These are phyloP conservation scores for Acanthisitta chloris DNA, from an alignment of 2,113 vertebrate genomes.

Conservation along the genomic window DNA sequence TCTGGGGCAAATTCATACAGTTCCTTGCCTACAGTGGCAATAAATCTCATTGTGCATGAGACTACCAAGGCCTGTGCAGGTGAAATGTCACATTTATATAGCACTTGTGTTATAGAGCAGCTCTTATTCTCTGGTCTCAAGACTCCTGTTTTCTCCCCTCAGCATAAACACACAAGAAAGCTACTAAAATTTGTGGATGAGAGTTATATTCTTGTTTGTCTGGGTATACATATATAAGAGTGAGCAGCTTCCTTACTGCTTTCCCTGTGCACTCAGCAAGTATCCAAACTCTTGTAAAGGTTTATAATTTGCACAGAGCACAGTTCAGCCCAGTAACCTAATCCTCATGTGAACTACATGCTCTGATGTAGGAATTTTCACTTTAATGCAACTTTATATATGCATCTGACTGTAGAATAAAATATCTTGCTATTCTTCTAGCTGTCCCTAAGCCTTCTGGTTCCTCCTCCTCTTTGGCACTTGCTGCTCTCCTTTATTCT, in stretches of 20 bases:
- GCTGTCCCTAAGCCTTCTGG: not conserved
- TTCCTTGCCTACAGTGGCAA: not conserved
- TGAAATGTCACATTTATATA: not conserved
- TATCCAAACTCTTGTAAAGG: not conserved
- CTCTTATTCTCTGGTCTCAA: not conserved
- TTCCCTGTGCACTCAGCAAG: not conserved
- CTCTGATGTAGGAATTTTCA: not conserved
- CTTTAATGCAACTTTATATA: not conserved
- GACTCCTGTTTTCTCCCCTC: not conserved
- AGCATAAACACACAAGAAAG: not conserved
- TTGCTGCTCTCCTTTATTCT: conserved; percentile 3
- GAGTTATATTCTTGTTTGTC: not conserved
- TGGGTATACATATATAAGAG: not conserved
- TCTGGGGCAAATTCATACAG: not conserved
- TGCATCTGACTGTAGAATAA: not conserved
- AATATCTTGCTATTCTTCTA: not conserved
- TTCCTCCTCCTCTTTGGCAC: not conserved
- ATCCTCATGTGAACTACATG: not conserved
- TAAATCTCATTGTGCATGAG: not conserved
- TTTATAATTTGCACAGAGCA: not conserved
- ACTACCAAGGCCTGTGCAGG: too few relatives aligned
- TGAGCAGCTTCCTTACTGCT: not conserved
- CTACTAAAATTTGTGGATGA: not conserved
- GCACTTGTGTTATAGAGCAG: not conserved
- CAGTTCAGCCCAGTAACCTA: conserved; percentile 1